Percentiles rank a stretch among this genome's conserved stretches.
These are phyloP conservation scores for Danio aesculapii DNA, from an alignment of 2,797 vertebrate genomes.

Conservation along the genomic window DNA sequence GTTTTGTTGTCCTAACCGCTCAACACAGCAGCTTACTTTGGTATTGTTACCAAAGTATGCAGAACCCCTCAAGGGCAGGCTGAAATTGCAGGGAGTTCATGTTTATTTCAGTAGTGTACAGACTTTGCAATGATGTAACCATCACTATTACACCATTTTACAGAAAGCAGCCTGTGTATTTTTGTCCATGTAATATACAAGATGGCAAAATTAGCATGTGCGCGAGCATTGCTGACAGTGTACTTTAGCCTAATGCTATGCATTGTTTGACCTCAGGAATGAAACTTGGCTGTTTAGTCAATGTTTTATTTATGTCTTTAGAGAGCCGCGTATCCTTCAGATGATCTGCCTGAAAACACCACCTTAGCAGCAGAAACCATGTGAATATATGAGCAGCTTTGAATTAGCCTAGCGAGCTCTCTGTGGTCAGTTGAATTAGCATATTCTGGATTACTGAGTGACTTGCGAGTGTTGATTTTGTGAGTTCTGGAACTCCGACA, in stretches of 20 bases:
- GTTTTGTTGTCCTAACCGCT: background rate
- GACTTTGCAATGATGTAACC: constrained; percentile 14
- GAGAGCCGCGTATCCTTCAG: constrained; percentile 40
- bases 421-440: constrained; percentile 8
- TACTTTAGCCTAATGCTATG: constrained; percentile 36
- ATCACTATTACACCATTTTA: constrained; percentile 8
- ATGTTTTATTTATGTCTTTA: constrained; percentile 55
- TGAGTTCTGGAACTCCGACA: constrained; percentile 25
- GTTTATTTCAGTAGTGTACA: constrained; percentile 22
- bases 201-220: constrained; percentile 28
- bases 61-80: constrained; percentile 22
- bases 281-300: constrained; percentile 57
- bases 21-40: background rate
- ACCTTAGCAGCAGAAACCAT: constrained; percentile 2
- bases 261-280: constrained; percentile 53
- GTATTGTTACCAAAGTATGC: constrained; percentile 26
- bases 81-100: constrained; percentile 34
- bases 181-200: constrained; percentile 14
- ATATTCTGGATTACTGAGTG: background rate
- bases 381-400: constrained; percentile 13
- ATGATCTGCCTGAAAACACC: constrained; percentile 17
- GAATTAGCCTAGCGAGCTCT: constrained; percentile 13
- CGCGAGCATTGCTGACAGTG: constrained; percentile 40
- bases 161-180: background rate
- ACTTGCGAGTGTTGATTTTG: constrained; percentile 6